A percentile compares a stretch with the other conserved stretches of the same genome.
phyloP scores from a whole-genome alignment of 2,797 vertebrate genomes.

The Lepilemur ruficaudatus region DNA sequence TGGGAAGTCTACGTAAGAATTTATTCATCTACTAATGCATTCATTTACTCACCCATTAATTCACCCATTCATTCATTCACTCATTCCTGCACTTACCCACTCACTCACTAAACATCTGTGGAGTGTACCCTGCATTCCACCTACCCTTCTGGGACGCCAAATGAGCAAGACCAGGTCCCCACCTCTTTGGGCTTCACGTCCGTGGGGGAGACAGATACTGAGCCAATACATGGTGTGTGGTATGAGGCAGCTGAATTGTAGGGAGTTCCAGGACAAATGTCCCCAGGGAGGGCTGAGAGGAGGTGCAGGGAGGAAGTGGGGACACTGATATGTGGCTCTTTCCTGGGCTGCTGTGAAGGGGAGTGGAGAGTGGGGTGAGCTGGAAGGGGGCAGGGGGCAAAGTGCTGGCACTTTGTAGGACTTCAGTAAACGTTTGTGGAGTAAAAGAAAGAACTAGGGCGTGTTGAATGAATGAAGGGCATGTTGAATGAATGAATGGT shows the following conservation, averaged over 20 bases:
- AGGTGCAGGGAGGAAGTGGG: neutral
- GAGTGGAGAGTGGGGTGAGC: neutral
- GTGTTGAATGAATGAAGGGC: no score
- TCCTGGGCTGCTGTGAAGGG: neutral
- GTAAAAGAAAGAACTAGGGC: neutral
- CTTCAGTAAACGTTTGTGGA: neutral
- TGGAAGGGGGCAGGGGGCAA: neutral
- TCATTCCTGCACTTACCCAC: neutral
- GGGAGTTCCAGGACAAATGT: accelerated
- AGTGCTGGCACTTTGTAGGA: neutral
- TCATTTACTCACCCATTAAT: neutral
- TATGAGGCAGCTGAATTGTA: accelerated
- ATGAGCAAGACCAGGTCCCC: neutral
- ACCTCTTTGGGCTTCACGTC: neutral
- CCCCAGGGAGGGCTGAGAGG: accelerated
- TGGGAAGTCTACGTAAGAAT: neutral
- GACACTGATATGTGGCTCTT: accelerated
- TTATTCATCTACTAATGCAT: neutral
- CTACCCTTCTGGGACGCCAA: accelerated
- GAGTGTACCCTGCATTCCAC: neutral
- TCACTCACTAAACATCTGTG: no score
- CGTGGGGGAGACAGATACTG: accelerated
- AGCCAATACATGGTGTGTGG: accelerated
- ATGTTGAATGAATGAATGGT: no score
- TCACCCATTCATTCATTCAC: neutral